Conservation (phyloP, 2,888 invertebrate genomes). For the Drosophila sordidapex region DNA sequence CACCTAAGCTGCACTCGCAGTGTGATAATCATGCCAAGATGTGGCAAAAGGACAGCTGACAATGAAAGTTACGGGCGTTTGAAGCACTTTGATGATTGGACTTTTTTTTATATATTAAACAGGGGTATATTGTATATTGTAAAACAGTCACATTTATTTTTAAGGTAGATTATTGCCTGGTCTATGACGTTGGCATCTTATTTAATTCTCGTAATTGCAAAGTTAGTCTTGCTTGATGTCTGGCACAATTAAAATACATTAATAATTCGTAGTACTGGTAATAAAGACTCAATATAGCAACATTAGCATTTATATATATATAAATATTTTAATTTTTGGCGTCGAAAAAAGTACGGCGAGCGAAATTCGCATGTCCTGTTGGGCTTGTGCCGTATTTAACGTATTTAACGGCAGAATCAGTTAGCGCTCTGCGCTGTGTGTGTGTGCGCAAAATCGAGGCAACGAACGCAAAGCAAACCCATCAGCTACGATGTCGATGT, state of each 20-base stretch:
- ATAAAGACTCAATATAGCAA: background rate
- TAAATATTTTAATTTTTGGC: conserved; percentile 82
- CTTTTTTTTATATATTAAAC: background rate
- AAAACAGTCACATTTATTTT: background rate
- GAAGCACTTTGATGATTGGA: conserved; percentile 16
- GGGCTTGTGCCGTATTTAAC: conserved; percentile 47
- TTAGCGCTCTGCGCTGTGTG: conserved; percentile 56
- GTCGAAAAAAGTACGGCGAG: conserved; percentile 83
- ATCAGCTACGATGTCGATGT: conserved; percentile 86
- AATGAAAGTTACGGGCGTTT: conserved; percentile 17
- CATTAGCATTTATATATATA: background rate
- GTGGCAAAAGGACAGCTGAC: background rate
- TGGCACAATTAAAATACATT: background rate
- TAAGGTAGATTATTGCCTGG: background rate
- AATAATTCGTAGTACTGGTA: background rate
- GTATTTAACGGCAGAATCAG: conserved; percentile 82
- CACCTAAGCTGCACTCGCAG: background rate
- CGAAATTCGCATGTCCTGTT: conserved; percentile 79
- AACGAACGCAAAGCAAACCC: conserved; percentile 16
- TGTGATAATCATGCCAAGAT: background rate
- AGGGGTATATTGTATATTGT: background rate
- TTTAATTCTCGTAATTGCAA: background rate
- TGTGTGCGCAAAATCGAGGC: conserved; percentile 25
- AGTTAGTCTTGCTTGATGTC: background rate
- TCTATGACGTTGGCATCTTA: background rate